Evolutionary conservation across 2,797 vertebrate species (phyloP).

Genomic region (Poeciliopsis gracilis): DNA sequence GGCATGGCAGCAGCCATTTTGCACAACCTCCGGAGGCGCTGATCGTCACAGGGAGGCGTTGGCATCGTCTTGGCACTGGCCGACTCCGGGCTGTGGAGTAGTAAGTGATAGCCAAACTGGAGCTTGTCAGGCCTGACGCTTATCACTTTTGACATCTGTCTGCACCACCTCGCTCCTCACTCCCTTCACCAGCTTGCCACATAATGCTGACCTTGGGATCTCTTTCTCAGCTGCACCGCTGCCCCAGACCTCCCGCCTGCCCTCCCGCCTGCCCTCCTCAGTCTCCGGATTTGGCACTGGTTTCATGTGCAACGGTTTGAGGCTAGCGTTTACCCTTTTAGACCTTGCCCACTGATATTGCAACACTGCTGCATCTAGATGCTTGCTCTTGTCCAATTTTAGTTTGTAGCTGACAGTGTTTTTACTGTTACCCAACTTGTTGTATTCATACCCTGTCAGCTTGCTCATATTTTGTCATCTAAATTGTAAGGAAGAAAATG

Average conservation of each 20-base stretch:
- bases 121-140: constrained; percentile 82
- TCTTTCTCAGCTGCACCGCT: constrained; percentile 46
- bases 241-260: constrained; percentile 33
- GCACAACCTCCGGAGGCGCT: constrained; percentile 75
- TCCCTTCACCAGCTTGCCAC: constrained; percentile 40
- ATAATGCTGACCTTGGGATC: constrained; percentile 72
- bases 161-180: constrained; percentile 67
- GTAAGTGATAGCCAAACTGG: constrained; percentile 77
- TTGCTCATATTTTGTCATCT: neutral
- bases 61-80: constrained; percentile 77
- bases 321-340: constrained; percentile 58
- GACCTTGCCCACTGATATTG: constrained; percentile 45
- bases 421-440: neutral
- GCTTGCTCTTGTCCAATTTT: neutral
- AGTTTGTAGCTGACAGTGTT: neutral
- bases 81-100: constrained; percentile 78
- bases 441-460: neutral
- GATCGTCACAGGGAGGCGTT: constrained; percentile 78
- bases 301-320: constrained; percentile 40
- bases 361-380: constrained; percentile 34
- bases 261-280: constrained; percentile 23
- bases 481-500: neutral
- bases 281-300: constrained; percentile 52
- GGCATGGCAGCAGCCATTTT: constrained; percentile 77
- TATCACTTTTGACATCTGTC: constrained; percentile 89